Evolutionary conservation across 2,113 vertebrate genomes (phyloP), one percentile per base, ranked within the genome.

Genomic region (Calidris pygmaea): DNA sequence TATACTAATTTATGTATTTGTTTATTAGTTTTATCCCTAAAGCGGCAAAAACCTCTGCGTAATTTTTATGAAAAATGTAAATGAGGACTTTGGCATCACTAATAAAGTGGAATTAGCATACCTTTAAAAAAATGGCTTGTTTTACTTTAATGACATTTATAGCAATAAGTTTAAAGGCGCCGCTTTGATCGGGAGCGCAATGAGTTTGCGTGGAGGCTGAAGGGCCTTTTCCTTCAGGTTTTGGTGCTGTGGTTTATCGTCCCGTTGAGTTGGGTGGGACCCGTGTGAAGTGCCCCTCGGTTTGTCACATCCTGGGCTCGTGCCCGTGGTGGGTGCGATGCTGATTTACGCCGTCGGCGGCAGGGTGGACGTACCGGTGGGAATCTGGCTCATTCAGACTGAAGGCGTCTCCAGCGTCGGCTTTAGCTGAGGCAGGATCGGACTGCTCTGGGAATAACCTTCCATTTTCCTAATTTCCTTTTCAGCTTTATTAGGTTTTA

Each of bases 1-100:
- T 98, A 98, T 98, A 99, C 98, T 99, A 99, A 99, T 99, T 99
- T 99, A 99, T 99, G 99, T 98, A 98, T 99, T 98, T 98, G 98
- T 99, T 99, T 99, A 99, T 99, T 99, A 99, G 98, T 97, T 98
- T 98, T 99, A 99, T 98, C 99, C 99, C 99, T 99, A 98, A 99
- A 99, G 99, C 99, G 98, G 97, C 95, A 98, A 98, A 98, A 98
- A 98, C 96, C 97, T 97, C 97, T 50, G 84, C 6, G 59, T 97
- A 96, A 97, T 98, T 99, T 96, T 99, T 99, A 99, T 99, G 99
- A 99, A 99, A 99, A 99, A 99, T 99, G 98, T 98, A 99, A 99
- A 99, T 99, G 98, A 99, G 98, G 86, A 68, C 89, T 97, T 98
- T 95, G 96, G 97, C 90, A 97, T 97, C 95, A 50, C 96, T 98